A percentile compares a stretch with the other conserved stretches of the same genome.
Evolutionary conservation across 2,113 vertebrate species (phyloP).

Genomic region (Seriola dumerili): DNA sequence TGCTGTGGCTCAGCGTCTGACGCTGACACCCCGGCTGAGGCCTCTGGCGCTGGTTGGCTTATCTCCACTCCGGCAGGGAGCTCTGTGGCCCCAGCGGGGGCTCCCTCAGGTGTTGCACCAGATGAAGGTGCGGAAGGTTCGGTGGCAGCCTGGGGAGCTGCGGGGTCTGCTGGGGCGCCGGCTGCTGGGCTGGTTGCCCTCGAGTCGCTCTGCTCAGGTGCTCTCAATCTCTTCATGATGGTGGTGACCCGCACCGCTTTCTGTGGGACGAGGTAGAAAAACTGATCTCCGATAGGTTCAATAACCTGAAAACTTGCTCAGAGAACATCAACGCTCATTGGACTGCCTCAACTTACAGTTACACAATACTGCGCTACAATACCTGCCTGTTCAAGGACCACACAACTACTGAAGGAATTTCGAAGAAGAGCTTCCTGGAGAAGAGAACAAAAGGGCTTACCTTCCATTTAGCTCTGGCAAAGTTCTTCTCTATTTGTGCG

Average conservation of each 20-base stretch:
- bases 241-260: conserved; percentile 98
- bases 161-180: conserved; percentile 52
- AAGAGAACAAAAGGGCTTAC: conserved; percentile 76
- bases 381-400: not conserved
- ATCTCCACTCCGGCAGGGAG: conserved; percentile 55
- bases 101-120: conserved; percentile 23
- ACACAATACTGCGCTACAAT: not conserved
- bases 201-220: conserved; percentile 87
- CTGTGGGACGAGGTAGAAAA: conserved; percentile 77
- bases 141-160: conserved; percentile 49
- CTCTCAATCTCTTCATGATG: conserved; percentile 95
- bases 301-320: not conserved
- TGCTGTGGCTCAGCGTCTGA: conserved; percentile 68
- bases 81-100: conserved; percentile 44
- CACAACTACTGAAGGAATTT: not conserved
- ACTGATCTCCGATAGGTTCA: not conserved
- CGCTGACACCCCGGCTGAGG: conserved; percentile 2
- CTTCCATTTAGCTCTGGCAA: conserved; percentile 99
- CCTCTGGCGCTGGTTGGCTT: conserved; percentile 61
- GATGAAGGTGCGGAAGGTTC: conserved; percentile 66
- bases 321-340: not conserved
- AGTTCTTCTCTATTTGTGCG: conserved; percentile 99
- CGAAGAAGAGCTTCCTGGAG: not conserved
- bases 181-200: conserved; percentile 65
- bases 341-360: not conserved